These are phyloP conservation scores for Rhabdomys pumilio DNA, from an alignment of 2,797 vertebrate genomes.

Conservation along the genomic window DNA sequence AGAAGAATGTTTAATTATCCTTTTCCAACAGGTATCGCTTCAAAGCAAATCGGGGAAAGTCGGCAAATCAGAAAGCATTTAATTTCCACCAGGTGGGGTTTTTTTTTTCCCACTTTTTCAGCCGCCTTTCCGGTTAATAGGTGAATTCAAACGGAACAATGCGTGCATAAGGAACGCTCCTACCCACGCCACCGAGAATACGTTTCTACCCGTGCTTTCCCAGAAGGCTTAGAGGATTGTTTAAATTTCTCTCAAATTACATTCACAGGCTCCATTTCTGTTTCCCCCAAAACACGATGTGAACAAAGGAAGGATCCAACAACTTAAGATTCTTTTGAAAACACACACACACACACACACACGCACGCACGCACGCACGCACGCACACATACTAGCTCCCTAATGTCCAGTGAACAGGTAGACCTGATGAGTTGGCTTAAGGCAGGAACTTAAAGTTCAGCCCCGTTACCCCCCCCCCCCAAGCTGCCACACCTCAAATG, in stretches of 20 bases:
- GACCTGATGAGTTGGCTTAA: neutral
- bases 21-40: neutral
- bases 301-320: neutral
- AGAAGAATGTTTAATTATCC: conserved; percentile 21
- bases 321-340: neutral
- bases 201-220: neutral
- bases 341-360: neutral
- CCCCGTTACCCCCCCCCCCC: too few species aligned
- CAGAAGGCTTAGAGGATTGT: neutral
- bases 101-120: neutral
- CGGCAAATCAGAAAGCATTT: neutral
- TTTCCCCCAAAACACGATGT: neutral
- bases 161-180: neutral
- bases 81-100: neutral
- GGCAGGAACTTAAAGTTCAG: neutral
- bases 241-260: neutral
- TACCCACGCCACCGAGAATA: neutral
- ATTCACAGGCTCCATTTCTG: neutral
- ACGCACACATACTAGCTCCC: too few species aligned
- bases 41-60: neutral
- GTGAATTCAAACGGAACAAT: neutral
- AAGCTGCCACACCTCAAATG: too few species aligned
- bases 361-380: too few species aligned
- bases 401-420: accelerated
- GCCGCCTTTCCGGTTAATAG: neutral